Evolutionary conservation across 2,888 invertebrate genomes (phyloP).

Genomic region (Parnassius mnemosyne): DNA sequence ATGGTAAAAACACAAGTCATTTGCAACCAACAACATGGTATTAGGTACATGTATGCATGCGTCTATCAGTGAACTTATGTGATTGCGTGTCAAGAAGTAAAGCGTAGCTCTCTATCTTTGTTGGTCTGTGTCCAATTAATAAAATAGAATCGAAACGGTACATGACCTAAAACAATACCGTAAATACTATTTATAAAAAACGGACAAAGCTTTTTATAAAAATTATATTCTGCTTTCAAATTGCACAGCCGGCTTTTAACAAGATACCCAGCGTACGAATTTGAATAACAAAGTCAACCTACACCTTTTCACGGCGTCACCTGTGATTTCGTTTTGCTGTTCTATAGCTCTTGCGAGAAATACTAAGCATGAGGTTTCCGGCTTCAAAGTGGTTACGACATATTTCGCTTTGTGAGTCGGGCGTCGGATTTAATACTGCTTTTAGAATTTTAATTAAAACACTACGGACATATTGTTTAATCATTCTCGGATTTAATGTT

Average conservation of each 20-base stretch:
- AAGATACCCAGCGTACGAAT: constrained; percentile 46
- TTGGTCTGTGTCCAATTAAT: no score
- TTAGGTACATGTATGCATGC: no score
- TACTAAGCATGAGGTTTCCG: constrained; percentile 28
- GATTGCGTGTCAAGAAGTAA: no score
- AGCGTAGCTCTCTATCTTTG: no score
- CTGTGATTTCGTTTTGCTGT: constrained; percentile 45
- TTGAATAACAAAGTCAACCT: constrained; percentile 67
- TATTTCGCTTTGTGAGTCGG: constrained; percentile 6
- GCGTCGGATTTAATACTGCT: constrained; percentile 19
- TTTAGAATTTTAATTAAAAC: constrained; percentile 17
- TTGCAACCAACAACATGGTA: no score
- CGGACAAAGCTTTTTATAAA: not conserved
- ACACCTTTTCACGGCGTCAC: constrained; percentile 52
- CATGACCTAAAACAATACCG: no score
- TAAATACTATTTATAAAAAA: no score
- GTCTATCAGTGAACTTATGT: no score
- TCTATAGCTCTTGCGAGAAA: constrained; percentile 22
- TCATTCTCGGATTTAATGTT: not conserved
- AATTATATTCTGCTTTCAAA: constrained; percentile 68
- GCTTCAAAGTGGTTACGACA: constrained; percentile 17
- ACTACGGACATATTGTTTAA: constrained; percentile 10
- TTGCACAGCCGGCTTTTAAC: constrained; percentile 59
- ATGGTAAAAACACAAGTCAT: no score
- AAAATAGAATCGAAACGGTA: no score